Percentiles rank a stretch among this genome's conserved stretches.
Conservation (phyloP, 2,797 vertebrate genomes). For the Protosalanx chinensis region DNA sequence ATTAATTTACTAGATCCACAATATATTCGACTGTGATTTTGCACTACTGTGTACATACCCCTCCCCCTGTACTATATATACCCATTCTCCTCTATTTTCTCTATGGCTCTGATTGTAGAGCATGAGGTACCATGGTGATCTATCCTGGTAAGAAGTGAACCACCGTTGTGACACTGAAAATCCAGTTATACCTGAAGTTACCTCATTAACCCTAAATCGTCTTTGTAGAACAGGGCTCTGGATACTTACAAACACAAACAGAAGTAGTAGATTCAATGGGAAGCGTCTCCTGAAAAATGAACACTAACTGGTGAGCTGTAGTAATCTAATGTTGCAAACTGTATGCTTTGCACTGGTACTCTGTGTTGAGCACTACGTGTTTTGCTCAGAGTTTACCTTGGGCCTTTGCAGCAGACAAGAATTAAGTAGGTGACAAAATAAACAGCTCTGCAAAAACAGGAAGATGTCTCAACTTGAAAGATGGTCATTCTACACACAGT, state of each 20-base stretch:
- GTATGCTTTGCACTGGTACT: background rate
- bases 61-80: no score
- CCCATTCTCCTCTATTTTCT: no score
- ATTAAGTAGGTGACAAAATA: slow-evolving; percentile 85
- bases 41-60: no score
- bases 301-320: slow-evolving; percentile 3
- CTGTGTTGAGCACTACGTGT: background rate
- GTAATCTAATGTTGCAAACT: background rate
- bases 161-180: no score
- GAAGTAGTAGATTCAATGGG: slow-evolving; percentile 88
- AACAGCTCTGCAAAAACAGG: slow-evolving; percentile 71
- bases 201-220: background rate
- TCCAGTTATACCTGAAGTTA: no score
- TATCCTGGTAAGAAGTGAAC: no score
- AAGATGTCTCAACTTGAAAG: background rate
- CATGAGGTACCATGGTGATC: no score
- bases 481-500: background rate
- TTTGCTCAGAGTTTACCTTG: slow-evolving; percentile 75
- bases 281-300: slow-evolving; percentile 82
- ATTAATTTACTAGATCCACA: no score
- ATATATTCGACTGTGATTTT: no score
- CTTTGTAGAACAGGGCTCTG: background rate
- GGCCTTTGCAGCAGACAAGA: slow-evolving; percentile 85
- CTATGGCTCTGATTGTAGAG: no score
- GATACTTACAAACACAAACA: slow-evolving; percentile 87